Evolutionary conservation across 2,113 vertebrate species (phyloP), one percentile per base, ranked within the genome.

Genomic region (Raja brachyura): DNA sequence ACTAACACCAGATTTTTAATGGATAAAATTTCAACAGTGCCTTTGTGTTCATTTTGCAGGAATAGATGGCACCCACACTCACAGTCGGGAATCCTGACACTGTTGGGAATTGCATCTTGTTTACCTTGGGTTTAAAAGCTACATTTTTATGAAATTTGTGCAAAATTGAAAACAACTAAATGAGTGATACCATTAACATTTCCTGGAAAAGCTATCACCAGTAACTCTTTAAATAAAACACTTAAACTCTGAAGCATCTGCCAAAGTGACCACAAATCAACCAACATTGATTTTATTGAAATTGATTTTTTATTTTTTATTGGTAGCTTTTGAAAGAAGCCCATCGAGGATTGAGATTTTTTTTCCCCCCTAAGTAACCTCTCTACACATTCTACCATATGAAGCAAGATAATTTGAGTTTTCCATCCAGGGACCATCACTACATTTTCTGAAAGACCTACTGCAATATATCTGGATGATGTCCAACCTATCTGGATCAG

Each of bases 161-260:
- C 83, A 88, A 16, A 88, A 88, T 13, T 66, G n/a, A 88, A 66
- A n/a, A 63, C 39, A 88, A 20, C 22, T 63, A 61, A 88, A 88
- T 88, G 31, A 88, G 63, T 66, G 83, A 88, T 88, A 66, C 61
- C 14, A 8, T 59, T 66, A 16, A 31, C 16, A 59, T 88, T 88
- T 88, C 83, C 83, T 88, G 83, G 83, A 88, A 88, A 88, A 88
- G 83, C 83, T 88, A 88, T 88, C 31, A 63, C 83, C n/a, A 88
- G 83, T 61, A 66, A 61, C 83, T 88, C 61, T 61, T 86, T 88
- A 63, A 63, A 88, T 66, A 66, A 88, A 61, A 63, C 83, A 88
- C 14, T 85, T 85, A 63, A 18, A 73, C 16, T n/a, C 56, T 63
- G 59, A 14, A 88, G 61, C 81, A 85, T 59, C 54, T 85, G 81